Evolutionary conservation across 1,140 invertebrate genomes (phyloP).

Genomic region (Zaprionus lachaisei): DNA sequence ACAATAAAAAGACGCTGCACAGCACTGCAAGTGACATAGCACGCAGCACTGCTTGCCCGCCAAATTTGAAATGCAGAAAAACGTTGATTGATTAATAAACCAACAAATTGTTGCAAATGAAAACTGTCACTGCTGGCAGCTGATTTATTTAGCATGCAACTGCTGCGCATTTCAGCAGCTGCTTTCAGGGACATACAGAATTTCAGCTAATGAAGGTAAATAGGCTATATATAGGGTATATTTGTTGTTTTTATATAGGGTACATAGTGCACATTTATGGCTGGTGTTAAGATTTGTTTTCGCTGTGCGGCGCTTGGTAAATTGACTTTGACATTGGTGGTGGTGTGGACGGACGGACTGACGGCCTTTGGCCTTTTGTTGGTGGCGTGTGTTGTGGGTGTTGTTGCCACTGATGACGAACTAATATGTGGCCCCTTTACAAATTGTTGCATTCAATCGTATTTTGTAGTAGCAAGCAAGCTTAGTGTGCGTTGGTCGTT

Average conservation of each 20-base stretch:
- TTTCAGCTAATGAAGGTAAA: constrained; percentile 11
- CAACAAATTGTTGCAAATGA: not conserved
- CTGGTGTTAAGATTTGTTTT: constrained; percentile 29
- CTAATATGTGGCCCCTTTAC: constrained; percentile 23
- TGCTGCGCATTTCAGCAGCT: constrained; percentile 47
- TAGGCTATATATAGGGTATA: not conserved
- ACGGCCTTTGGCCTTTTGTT: constrained; percentile 6
- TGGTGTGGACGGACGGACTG: not conserved
- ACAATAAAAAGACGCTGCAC: not conserved
- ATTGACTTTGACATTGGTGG: constrained; percentile 30
- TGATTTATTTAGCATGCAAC: constrained; percentile 1
- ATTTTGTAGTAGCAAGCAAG: constrained; percentile 22
- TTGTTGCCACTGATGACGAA: constrained; percentile 44
- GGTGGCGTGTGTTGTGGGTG: not conserved
- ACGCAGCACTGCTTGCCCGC: not conserved
- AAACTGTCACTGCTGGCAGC: not conserved
- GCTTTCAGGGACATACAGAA: constrained; percentile 62
- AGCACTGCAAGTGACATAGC: not conserved
- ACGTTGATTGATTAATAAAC: not conserved
- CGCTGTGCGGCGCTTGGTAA: not conserved
- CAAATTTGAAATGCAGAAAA: not conserved
- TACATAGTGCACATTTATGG: not conserved
- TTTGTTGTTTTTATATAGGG: not conserved
- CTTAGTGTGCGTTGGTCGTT: constrained; percentile 51
- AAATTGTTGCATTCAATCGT: constrained; percentile 67